Evolutionary conservation across 2,797 vertebrate genomes (phyloP).

Genomic region (Chiloscyllium punctatum): DNA sequence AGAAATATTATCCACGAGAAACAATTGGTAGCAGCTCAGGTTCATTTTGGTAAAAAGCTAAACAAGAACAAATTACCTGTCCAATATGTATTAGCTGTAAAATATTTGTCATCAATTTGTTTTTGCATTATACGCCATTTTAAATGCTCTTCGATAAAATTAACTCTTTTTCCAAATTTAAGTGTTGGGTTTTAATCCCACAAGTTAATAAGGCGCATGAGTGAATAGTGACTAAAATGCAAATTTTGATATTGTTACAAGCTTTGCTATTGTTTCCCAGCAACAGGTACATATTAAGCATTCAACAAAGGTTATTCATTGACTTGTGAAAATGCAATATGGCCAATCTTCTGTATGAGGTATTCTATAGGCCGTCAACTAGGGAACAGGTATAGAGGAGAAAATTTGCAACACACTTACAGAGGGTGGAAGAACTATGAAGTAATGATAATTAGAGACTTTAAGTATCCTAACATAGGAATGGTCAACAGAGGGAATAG

Average conservation of each 20-base stretch:
- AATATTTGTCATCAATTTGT: neutral
- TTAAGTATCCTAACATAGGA: neutral
- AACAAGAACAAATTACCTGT: neutral
- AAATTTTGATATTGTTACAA: neutral
- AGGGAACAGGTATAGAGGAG: too few relatives aligned
- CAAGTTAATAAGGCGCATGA: neutral
- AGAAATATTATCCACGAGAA: neutral
- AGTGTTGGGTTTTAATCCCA: neutral
- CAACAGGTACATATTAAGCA: neutral
- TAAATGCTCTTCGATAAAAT: neutral
- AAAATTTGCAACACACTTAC: too few relatives aligned
- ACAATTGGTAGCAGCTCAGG: neutral
- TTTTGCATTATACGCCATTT: neutral
- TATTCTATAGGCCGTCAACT: too few relatives aligned
- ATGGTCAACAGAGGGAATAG: too few relatives aligned
- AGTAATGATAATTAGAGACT: neutral
- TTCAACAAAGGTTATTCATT: neutral
- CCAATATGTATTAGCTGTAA: neutral
- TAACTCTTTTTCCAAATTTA: neutral
- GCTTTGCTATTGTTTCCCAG: neutral
- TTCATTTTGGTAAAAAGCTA: neutral
- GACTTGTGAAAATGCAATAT: neutral
- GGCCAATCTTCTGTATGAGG: neutral
- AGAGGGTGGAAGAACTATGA: neutral
- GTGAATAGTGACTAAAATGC: neutral